Evolutionary conservation across 1,140 invertebrate genomes (phyloP), one percentile per base, ranked within the genome.

Genomic region (Drosophila tristis): DNA sequence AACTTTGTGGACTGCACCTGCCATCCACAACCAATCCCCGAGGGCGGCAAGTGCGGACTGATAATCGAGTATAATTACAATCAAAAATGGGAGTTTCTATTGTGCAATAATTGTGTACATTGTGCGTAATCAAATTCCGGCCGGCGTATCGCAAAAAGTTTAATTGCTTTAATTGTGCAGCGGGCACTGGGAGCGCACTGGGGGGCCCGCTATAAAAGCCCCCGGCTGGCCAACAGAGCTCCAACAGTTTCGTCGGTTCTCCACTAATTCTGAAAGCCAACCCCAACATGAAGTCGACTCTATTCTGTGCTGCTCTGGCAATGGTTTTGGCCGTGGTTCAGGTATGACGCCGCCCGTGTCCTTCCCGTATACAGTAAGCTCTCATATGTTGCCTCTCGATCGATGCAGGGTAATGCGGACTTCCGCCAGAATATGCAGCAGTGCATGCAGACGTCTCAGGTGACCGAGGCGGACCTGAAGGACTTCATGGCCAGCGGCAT

Each of bases 101-200:
- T 75, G 62, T 48, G 53, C 25, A 53, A 68, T 78, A 87, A 82
- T 75, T 87, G 74, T 66, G 42, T 43, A 51, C 59, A 82, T 80
- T 85, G 81, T 81, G 80, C 78, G 77, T 85, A 86, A 85, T 86
- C 68, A 86, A 86, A 85, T 80, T 68, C 29, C 26, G 47, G 11
- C 26, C 50, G 35, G 11, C 35, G 51, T 70, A 53, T 70, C 23
- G 72, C 76, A 85, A 86, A 87, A 39, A 82, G 48, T 73, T 55
- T 66, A 87, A 89, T 87, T 87, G 79, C 75, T 66, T 66, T 76
- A 87, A 87, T 89, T 73, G 60, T 49, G 42, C 50, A 59, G 15
- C n/a, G 39, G 50, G 23, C 20, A 20, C 66, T n/a, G 6, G 7
- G 50, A 2, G 39, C 2, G 23, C 35, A n/a, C 4, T 42, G 43